Percentiles rank a stretch among this genome's conserved stretches.
Conservation (phyloP, 2,888 invertebrate species). For the Drosophila suboccidentalis region DNA sequence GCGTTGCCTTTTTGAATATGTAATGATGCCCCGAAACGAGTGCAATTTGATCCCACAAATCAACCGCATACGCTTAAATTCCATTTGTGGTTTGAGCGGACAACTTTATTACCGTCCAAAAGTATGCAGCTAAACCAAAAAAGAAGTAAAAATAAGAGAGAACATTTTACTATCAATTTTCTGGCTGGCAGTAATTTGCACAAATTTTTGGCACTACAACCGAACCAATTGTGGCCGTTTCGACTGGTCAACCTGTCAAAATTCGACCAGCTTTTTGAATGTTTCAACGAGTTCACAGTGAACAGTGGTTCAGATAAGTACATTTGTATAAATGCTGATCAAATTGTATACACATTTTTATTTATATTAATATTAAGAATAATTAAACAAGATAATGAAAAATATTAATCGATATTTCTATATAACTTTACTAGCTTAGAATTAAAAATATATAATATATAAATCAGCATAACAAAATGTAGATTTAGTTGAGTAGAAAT, state of each 20-base stretch:
- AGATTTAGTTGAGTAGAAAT: too few relatives aligned
- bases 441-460: too few relatives aligned
- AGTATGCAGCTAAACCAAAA: slow-evolving; percentile 43
- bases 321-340: not conserved
- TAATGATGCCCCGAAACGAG: slow-evolving; percentile 68
- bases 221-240: slow-evolving; percentile 67
- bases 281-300: slow-evolving; percentile 26
- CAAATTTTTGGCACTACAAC: slow-evolving; percentile 65
- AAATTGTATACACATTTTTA: not conserved
- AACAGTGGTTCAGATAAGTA: slow-evolving; percentile 30
- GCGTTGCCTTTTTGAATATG: slow-evolving; percentile 78
- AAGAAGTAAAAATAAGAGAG: slow-evolving; percentile 27
- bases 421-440: too few relatives aligned
- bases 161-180: slow-evolving; percentile 70
- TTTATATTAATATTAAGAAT: too few relatives aligned
- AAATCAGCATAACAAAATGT: too few relatives aligned
- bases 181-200: slow-evolving; percentile 65
- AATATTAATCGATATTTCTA: too few relatives aligned
- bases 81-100: slow-evolving; percentile 68
- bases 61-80: slow-evolving; percentile 73
- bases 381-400: too few relatives aligned
- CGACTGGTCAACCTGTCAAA: slow-evolving; percentile 65
- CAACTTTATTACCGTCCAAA: slow-evolving; percentile 70
- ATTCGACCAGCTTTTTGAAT: slow-evolving; percentile 38
- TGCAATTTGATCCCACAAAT: slow-evolving; percentile 68